Evolutionary conservation across 2,888 invertebrate genomes (phyloP).

Genomic region (Chymomyza procnemis): DNA sequence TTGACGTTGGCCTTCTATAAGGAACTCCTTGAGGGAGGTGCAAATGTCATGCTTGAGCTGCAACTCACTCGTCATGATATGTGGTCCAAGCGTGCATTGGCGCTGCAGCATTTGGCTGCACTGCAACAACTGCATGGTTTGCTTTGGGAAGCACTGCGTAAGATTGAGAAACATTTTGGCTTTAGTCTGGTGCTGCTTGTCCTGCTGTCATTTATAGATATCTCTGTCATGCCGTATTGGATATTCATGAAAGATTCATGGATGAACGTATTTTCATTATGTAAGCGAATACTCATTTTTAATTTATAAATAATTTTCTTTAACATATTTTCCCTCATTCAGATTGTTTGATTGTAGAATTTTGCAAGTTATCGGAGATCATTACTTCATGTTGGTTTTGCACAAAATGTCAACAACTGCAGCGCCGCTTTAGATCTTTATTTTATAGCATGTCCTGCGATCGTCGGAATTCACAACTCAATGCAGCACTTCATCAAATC

Average conservation of each 20-base stretch:
- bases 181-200: slow-evolving; percentile 51
- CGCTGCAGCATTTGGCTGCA: slow-evolving; percentile 29
- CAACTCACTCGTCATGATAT: slow-evolving; percentile 35
- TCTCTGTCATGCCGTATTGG: slow-evolving; percentile 62
- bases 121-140: slow-evolving; percentile 58
- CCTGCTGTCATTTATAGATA: slow-evolving; percentile 59
- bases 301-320: not conserved
- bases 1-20: slow-evolving; percentile 42
- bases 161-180: slow-evolving; percentile 55
- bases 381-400: slow-evolving; percentile 56
- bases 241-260: slow-evolving; percentile 29
- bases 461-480: slow-evolving; percentile 46
- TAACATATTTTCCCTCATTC: not conserved
- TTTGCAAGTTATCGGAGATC: slow-evolving; percentile 43
- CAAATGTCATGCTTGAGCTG: slow-evolving; percentile 29
- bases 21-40: slow-evolving; percentile 37
- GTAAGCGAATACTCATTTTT: slow-evolving; percentile 26
- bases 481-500: slow-evolving; percentile 40
- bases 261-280: slow-evolving; percentile 11
- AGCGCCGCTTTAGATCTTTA: slow-evolving; percentile 37
- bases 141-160: slow-evolving; percentile 48
- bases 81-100: slow-evolving; percentile 17
- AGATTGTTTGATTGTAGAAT: slow-evolving; percentile 45
- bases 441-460: slow-evolving; percentile 39
- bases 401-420: slow-evolving; percentile 48